Base-by-base conservation (phyloP, 1,140 invertebrate species). In the Trachymyrmex cornetzi region DNA sequence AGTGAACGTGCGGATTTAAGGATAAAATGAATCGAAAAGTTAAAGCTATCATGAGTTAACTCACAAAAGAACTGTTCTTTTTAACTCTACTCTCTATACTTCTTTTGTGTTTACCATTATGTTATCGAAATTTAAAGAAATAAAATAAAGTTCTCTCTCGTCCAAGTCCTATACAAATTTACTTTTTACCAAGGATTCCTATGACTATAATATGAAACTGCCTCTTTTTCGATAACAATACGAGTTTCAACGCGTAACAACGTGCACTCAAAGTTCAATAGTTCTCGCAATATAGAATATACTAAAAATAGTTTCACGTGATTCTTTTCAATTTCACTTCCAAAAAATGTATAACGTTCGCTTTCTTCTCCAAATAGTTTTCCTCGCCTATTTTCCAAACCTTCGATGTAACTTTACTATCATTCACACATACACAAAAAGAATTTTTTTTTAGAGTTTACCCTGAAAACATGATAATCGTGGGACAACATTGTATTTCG, bases 221-320 rank as follows among this genome's bases (percentile, higher is more conserved):
- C 57, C 55, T 34, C 16, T 72, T 72, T 11, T 34, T 55, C 38
- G 77, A 27, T 48, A 81, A 81, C 67, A 82, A 82, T 48, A 48
- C 53, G 1, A 82, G 53, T 82, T 82, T 19, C 24, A 4, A 50
- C 4, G 24, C 14, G 38, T 44, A 71, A 71, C 66, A 72, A 59
- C 12, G 50, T 48, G 3, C 50, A 22, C 19, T 57, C 14, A 6
- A 16, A 44, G 66, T 14, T 72, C 53, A 24, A 72, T 71, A 59
- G 11, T 34, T 48, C 34, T 44, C 2, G 22, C 24, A 48, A 71
- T 14, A 30, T 9, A 7, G 22, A 27, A 57, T 48, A 7, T 27
- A 24, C 48, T 67, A 53, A 57, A 71, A 72, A 57, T 57, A 72
- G 66, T 27, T 57, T 57, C 34, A 64, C 30, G 64, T 22, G 5